Percentiles rank a stretch among this genome's conserved stretches.
These are phyloP conservation scores for Heliconius melpomene DNA, from an alignment of 1,140 invertebrate genomes.

Conservation along the genomic window DNA sequence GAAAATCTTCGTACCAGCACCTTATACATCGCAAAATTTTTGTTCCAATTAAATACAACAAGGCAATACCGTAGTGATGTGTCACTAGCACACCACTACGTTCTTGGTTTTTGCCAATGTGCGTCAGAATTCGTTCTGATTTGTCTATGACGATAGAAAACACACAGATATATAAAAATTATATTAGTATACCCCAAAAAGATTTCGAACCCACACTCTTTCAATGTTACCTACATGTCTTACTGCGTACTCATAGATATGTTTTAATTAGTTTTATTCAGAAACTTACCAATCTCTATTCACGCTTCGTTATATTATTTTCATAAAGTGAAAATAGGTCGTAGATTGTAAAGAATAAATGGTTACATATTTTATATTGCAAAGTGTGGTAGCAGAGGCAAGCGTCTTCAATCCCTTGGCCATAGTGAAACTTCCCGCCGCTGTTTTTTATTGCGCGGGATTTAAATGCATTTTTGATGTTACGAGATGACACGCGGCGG, in stretches of 20 bases:
- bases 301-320: not conserved
- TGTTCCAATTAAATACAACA: too few species aligned
- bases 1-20: too few species aligned
- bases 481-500: constrained; percentile 80
- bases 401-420: constrained; percentile 71
- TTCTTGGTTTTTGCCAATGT: too few species aligned
- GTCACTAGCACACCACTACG: too few species aligned
- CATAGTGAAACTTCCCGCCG: constrained; percentile 75
- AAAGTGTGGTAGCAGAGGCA: constrained; percentile 61
- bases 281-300: not conserved
- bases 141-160: too few species aligned
- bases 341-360: constrained; percentile 56
- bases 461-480: constrained; percentile 82
- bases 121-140: too few species aligned
- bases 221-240: not conserved
- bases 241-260: not conserved
- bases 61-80: too few species aligned
- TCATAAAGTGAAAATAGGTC: constrained; percentile 45
- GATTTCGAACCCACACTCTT: too few species aligned
- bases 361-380: constrained; percentile 65
- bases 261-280: not conserved
- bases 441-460: constrained; percentile 81
- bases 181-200: too few species aligned
- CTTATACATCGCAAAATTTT: too few species aligned
- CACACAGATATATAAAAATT: too few species aligned